phyloP scores from a whole-genome alignment of 2,888 invertebrate genomes.

The Ligdia adustata region DNA sequence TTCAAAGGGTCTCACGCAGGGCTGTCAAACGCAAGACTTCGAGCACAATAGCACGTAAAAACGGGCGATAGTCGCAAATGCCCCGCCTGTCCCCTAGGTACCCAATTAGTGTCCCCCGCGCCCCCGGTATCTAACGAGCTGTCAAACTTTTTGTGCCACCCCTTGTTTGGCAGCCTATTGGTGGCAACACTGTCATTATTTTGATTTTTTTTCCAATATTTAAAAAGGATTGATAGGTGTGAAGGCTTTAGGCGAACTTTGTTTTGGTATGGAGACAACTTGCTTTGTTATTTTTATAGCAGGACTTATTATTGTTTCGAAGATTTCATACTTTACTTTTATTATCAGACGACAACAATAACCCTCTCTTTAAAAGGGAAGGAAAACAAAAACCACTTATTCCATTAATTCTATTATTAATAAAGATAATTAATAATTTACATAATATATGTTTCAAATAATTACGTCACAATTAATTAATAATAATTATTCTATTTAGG shows the following conservation, averaged over 20 bases:
- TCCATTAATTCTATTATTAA: too few species aligned
- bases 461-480: too few species aligned
- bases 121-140: slow-evolving; percentile 61
- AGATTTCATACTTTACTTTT: too few species aligned
- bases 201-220: slow-evolving; percentile 21
- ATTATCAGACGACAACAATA: too few species aligned
- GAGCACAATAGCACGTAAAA: slow-evolving; percentile 33
- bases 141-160: slow-evolving; percentile 71
- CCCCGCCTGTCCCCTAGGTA: slow-evolving; percentile 46
- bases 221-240: slow-evolving; percentile 6
- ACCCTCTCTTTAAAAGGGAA: too few species aligned
- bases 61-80: slow-evolving; percentile 29
- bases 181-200: slow-evolving; percentile 36
- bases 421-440: too few species aligned
- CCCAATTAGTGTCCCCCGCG: slow-evolving; percentile 63
- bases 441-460: too few species aligned
- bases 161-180: slow-evolving; percentile 56
- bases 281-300: too few species aligned
- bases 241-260: neutral
- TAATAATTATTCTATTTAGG: too few species aligned
- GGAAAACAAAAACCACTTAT: too few species aligned
- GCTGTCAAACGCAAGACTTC: slow-evolving; percentile 34
- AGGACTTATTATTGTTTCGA: too few species aligned
- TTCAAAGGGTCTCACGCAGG: slow-evolving; percentile 23
- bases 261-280: too few species aligned